Conservation (phyloP, 2,888 invertebrate genomes). For the Eilema griseolum region DNA sequence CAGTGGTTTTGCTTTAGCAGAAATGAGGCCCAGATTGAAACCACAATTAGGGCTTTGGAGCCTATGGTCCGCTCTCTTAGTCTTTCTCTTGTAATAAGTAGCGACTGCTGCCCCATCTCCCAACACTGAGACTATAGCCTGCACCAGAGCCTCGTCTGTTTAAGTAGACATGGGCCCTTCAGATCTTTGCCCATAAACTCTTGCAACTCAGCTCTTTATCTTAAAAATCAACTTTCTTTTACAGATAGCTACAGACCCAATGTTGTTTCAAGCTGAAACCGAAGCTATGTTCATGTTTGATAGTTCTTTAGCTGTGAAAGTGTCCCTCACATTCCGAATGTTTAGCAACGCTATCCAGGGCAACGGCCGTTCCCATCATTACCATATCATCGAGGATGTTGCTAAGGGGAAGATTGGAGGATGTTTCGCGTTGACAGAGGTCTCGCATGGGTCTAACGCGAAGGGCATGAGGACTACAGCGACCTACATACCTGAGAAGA, state of each 20-base stretch:
- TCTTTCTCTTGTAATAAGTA: too few relatives aligned
- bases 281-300: constrained; percentile 88
- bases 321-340: constrained; percentile 89
- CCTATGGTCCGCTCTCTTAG: too few relatives aligned
- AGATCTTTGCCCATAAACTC: neutral
- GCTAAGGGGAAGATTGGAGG: constrained; percentile 74
- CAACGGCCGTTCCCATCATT: constrained; percentile 89
- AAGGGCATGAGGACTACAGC: constrained; percentile 95
- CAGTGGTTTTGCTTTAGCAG: too few relatives aligned
- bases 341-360: constrained; percentile 89
- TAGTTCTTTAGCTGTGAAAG: constrained; percentile 89
- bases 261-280: constrained; percentile 77
- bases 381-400: constrained; percentile 80
- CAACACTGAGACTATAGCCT: too few relatives aligned
- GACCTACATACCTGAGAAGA: constrained; percentile 90
- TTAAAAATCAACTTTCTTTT: constrained; percentile 8
- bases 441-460: constrained; percentile 96
- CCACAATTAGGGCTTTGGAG: too few relatives aligned
- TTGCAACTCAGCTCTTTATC: neutral
- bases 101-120: too few relatives aligned
- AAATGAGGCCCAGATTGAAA: too few relatives aligned
- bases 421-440: constrained; percentile 95
- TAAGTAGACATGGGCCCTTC: too few relatives aligned
- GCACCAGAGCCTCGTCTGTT: too few relatives aligned
- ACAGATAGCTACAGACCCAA: constrained; percentile 83